Evolutionary conservation across 2,797 vertebrate species (phyloP).

Genomic region (Lophotriccus pileatus): DNA sequence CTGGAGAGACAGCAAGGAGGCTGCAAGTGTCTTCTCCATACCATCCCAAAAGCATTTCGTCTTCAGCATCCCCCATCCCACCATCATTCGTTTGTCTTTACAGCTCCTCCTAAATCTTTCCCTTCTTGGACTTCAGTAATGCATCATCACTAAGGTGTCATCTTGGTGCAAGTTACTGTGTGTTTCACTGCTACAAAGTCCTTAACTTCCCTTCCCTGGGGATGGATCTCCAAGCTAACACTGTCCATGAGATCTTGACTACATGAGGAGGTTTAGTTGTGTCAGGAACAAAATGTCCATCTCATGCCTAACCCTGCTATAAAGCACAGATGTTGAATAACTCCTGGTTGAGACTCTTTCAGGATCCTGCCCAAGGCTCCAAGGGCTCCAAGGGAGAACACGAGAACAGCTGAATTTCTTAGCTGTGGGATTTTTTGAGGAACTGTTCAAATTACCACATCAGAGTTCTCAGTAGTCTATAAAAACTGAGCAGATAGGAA

Average conservation of each 20-base stretch:
- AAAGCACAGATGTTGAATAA: not conserved
- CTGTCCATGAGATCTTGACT: not conserved
- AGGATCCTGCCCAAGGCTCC: not conserved
- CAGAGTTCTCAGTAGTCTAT: constrained; percentile 36
- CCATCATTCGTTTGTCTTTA: accelerated
- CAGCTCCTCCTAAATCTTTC: not conserved
- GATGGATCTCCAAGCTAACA: not conserved
- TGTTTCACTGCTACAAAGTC: not conserved
- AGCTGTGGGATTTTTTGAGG: constrained; percentile 46
- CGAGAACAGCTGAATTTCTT: not conserved
- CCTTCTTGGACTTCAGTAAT: not conserved
- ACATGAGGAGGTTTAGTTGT: not conserved
- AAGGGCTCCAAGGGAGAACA: not conserved
- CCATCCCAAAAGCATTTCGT: not conserved
- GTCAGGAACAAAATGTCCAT: not conserved
- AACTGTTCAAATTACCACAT: constrained; percentile 49
- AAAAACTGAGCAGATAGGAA: constrained; percentile 60
- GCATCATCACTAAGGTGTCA: accelerated
- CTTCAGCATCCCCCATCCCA: not conserved
- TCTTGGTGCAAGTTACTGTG: too few relatives aligned
- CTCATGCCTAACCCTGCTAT: accelerated
- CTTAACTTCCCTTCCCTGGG: not conserved
- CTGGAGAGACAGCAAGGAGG: not conserved
- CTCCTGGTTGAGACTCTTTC: not conserved
- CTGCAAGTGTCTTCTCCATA: not conserved